These are phyloP conservation scores for Sternarchorhynchus goeldii DNA, from an alignment of 2,797 vertebrate genomes.

Conservation along the genomic window DNA sequence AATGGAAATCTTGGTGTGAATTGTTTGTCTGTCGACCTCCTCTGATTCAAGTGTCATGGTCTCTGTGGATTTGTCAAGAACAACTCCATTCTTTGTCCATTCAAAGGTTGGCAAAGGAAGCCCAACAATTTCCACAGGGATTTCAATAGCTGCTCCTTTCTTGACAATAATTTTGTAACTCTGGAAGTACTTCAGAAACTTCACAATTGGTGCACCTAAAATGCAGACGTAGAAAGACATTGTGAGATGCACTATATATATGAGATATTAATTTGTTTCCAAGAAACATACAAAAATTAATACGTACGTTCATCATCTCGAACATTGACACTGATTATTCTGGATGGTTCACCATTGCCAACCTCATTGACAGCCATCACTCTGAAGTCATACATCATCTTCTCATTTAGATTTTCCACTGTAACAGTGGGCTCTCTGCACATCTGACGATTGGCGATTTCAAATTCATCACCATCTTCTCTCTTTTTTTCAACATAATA, in stretches of 20 bases:
- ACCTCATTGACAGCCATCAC: slow-evolving; percentile 91
- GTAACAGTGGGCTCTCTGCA: slow-evolving; percentile 82
- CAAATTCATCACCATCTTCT: slow-evolving; percentile 86
- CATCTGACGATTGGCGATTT: slow-evolving; percentile 86
- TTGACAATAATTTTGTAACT: slow-evolving; percentile 86
- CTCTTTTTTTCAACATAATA: slow-evolving; percentile 95
- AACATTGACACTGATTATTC: slow-evolving; percentile 84
- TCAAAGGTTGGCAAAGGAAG: slow-evolving; percentile 91
- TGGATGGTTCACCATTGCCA: slow-evolving; percentile 88
- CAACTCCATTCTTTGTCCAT: slow-evolving; percentile 72
- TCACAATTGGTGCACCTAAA: slow-evolving; percentile 86
- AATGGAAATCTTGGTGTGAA: slow-evolving; percentile 84
- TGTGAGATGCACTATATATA: background rate
- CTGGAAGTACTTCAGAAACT: slow-evolving; percentile 85
- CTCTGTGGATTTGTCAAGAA: slow-evolving; percentile 81
- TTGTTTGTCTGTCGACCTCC: slow-evolving; percentile 84
- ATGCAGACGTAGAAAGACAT: background rate
- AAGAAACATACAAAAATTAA: slow-evolving; percentile 4
- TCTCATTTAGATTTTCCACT: slow-evolving; percentile 89
- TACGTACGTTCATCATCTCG: slow-evolving; percentile 91
- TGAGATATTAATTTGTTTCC: background rate
- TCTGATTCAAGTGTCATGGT: slow-evolving; percentile 86
- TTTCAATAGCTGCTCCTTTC: slow-evolving; percentile 87
- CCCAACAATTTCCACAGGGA: slow-evolving; percentile 90
- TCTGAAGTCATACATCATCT: slow-evolving; percentile 92